Percentiles rank a stretch among this genome's conserved stretches.
Conservation (phyloP, 2,797 vertebrate species). For the Falco cherrug region DNA sequence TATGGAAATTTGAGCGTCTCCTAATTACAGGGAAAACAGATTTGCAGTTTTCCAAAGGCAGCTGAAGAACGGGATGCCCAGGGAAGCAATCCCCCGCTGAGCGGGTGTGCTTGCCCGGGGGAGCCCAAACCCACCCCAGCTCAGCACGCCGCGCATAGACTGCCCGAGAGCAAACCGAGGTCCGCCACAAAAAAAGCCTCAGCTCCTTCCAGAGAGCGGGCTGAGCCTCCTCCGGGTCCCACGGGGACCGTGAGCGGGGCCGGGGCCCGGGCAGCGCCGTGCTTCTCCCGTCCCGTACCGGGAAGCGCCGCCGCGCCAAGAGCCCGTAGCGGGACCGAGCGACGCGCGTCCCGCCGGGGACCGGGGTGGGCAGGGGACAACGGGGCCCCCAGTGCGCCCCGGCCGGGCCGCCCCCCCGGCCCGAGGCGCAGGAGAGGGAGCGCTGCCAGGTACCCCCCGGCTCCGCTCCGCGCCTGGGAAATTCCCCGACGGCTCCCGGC, state of each 20-base stretch:
- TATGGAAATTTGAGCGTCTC: not conserved
- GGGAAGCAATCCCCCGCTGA: not conserved
- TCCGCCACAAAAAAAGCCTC: not conserved
- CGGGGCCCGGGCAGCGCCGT: accelerated
- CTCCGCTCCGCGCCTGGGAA: not conserved
- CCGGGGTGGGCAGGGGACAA: too few relatives aligned
- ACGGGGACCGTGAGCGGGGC: too few relatives aligned
- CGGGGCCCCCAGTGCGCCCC: too few relatives aligned
- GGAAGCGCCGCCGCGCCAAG: not conserved
- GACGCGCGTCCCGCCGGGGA: too few relatives aligned
- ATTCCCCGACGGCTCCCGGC: not conserved
- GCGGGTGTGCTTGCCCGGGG: accelerated
- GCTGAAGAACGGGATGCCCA: not conserved
- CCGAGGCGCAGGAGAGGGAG: not conserved
- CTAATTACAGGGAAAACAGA: not conserved
- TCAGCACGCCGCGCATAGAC: not conserved
- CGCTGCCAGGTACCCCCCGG: not conserved
- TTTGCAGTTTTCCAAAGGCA: not conserved
- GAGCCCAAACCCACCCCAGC: not conserved
- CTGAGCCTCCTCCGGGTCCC: not conserved
- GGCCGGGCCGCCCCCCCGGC: too few relatives aligned
- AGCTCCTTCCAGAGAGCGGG: not conserved
- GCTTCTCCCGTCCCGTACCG: too few relatives aligned
- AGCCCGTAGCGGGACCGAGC: too few relatives aligned
- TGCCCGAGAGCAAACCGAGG: not conserved